A percentile compares a stretch with the other conserved stretches of the same genome.
These are phyloP conservation scores for Linurgus olivaceus DNA, from an alignment of 2,797 vertebrate genomes.

Conservation along the genomic window DNA sequence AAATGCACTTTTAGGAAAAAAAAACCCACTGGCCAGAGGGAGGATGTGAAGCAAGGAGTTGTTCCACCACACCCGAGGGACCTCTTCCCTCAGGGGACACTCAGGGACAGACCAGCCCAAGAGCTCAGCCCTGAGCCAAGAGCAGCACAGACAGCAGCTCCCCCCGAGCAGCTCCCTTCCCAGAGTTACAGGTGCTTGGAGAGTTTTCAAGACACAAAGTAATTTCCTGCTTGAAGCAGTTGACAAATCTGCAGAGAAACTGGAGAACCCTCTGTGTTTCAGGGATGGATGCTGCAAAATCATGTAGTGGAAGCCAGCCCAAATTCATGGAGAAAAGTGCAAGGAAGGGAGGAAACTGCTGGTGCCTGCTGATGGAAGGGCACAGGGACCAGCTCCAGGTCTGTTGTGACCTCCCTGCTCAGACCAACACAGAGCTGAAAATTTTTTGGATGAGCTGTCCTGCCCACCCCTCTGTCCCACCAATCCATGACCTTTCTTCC, in stretches of 20 bases:
- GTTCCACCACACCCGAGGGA: background rate
- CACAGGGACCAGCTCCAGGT: background rate
- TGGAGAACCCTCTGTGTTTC: background rate
- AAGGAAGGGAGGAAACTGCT: rapidly evolving
- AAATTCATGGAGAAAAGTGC: background rate
- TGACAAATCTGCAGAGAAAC: conserved; percentile 3
- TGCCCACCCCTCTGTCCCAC: rapidly evolving
- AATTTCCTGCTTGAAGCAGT: background rate
- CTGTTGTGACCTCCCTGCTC: background rate
- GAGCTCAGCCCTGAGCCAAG: background rate
- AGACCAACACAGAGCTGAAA: rapidly evolving
- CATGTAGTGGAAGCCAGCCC: background rate
- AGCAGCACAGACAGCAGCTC: background rate
- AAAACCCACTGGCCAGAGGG: rapidly evolving
- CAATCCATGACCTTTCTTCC: background rate
- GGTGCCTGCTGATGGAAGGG: background rate
- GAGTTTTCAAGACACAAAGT: background rate
- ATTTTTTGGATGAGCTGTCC: background rate
- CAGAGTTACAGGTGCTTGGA: background rate
- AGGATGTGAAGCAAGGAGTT: background rate
- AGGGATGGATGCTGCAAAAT: background rate
- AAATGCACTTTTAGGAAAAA: background rate
- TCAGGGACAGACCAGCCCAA: rapidly evolving
- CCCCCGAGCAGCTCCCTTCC: background rate
- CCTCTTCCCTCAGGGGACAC: background rate